A percentile compares a stretch with the other conserved stretches of the same genome.
phyloP scores from a whole-genome alignment of 2,113 vertebrate species.

The Tetrao urogallus region DNA sequence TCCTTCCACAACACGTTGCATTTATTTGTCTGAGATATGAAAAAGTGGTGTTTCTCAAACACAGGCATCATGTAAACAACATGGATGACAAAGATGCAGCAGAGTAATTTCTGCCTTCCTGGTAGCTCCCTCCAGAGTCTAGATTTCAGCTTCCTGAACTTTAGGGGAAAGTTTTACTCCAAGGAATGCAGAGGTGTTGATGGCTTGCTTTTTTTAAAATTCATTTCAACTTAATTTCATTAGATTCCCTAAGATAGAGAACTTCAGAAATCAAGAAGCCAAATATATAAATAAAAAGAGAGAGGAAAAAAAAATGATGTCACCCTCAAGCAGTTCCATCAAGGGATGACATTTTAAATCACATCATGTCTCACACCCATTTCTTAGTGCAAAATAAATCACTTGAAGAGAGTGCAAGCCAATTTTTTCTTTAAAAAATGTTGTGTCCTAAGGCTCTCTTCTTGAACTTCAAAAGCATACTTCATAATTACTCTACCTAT shows the following conservation, averaged over 20 bases:
- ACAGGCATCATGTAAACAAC: background rate
- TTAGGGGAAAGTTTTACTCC: slow-evolving; percentile 17
- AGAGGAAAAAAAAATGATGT: slow-evolving; percentile 67
- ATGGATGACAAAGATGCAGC: background rate
- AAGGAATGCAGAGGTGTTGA: background rate
- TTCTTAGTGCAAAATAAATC: slow-evolving; percentile 93
- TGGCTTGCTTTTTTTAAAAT: slow-evolving; percentile 23
- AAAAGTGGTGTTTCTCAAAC: background rate
- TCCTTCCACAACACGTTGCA: accelerated
- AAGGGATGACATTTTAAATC: slow-evolving; percentile 95
- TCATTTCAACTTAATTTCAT: slow-evolving; percentile 61
- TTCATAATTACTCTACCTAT: slow-evolving; percentile 91
- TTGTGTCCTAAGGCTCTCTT: slow-evolving; percentile 92
- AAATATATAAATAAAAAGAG: slow-evolving; percentile 56
- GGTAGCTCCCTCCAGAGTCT: slow-evolving; percentile 31
- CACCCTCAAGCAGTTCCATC: slow-evolving; percentile 84
- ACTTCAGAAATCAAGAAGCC: slow-evolving; percentile 63
- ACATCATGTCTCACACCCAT: slow-evolving; percentile 92
- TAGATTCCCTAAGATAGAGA: slow-evolving; percentile 71
- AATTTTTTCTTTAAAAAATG: slow-evolving; percentile 87
- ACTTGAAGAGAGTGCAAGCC: slow-evolving; percentile 89
- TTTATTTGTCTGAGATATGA: background rate
- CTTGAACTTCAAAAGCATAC: slow-evolving; percentile 91
- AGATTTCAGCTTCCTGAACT: background rate
- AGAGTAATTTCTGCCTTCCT: background rate